phyloP scores from a whole-genome alignment of 2,113 vertebrate genomes.

The Budorcas taxicolor region DNA sequence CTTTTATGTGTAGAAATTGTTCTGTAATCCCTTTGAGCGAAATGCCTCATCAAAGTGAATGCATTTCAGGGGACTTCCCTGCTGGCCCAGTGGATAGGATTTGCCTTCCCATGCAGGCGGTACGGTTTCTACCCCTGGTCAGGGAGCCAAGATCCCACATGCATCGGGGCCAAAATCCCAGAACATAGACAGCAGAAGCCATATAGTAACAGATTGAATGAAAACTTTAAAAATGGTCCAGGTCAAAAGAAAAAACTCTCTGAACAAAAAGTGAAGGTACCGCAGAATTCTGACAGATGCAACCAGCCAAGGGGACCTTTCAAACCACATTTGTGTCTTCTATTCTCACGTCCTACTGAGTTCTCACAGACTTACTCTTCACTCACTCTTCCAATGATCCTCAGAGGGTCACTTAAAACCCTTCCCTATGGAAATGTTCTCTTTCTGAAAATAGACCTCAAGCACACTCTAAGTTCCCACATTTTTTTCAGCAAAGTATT shows the following conservation, averaged over 20 bases:
- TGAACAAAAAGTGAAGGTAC: not conserved
- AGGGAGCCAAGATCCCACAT: not conserved
- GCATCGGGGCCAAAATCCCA: not conserved
- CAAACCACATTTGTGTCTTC: not conserved
- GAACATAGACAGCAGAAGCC: not conserved
- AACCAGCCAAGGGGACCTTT: not conserved
- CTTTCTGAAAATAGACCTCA: not conserved
- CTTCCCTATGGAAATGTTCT: not conserved
- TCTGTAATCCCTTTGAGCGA: fast-evolving
- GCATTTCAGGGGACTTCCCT: not conserved
- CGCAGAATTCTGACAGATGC: not conserved
- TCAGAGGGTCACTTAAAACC: not conserved
- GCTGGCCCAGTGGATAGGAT: not conserved
- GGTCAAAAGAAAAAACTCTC: not conserved
- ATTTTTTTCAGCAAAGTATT: not conserved
- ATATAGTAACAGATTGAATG: not conserved
- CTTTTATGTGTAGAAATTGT: not conserved
- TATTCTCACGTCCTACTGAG: not conserved
- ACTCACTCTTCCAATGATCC: not conserved
- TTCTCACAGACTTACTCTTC: not conserved
- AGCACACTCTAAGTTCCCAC: not conserved
- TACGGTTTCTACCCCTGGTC: not conserved
- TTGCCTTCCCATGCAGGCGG: not conserved
- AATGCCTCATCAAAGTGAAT: not conserved
- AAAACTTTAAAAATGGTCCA: not conserved